These are phyloP conservation scores for Ceyx margarethae DNA, from an alignment of 2,113 vertebrate species.

Conservation along the genomic window DNA sequence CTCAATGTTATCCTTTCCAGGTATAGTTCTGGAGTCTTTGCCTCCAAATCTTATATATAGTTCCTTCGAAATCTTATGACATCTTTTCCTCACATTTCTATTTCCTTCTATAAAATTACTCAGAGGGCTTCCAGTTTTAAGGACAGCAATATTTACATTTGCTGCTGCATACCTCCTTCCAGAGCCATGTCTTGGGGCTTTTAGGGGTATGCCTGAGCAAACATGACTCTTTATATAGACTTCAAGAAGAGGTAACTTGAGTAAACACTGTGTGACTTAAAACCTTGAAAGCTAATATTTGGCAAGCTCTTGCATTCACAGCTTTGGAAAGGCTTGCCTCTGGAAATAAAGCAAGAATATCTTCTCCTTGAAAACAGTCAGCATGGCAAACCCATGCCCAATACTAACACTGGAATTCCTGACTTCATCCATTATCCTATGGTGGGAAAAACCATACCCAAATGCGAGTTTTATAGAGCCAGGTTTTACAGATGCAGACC, in stretches of 20 bases:
- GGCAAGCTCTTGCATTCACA: slow-evolving; percentile 66
- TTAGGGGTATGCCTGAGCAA: slow-evolving; percentile 64
- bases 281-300: slow-evolving; percentile 79
- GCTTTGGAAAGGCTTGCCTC: slow-evolving; percentile 70
- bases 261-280: slow-evolving; percentile 62
- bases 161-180: slow-evolving; percentile 54
- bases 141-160: slow-evolving; percentile 63
- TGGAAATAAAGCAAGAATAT: slow-evolving; percentile 69
- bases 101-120: slow-evolving; percentile 29
- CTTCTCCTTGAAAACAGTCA: slow-evolving; percentile 25
- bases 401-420: slow-evolving; percentile 13
- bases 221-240: slow-evolving; percentile 66
- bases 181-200: slow-evolving; percentile 40
- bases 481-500: slow-evolving; percentile 49
- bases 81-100: background rate
- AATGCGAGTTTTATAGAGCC: background rate
- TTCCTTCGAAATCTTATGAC: background rate
- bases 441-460: background rate
- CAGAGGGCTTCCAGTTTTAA: slow-evolving; percentile 1
- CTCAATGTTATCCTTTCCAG: background rate
- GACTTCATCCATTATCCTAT: background rate
- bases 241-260: slow-evolving; percentile 59
- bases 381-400: background rate
- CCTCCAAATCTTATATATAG: background rate
- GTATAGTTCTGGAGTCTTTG: background rate